Evolutionary conservation across 2,888 invertebrate genomes (phyloP).

Genomic region (Cheiracanthium punctorium): DNA sequence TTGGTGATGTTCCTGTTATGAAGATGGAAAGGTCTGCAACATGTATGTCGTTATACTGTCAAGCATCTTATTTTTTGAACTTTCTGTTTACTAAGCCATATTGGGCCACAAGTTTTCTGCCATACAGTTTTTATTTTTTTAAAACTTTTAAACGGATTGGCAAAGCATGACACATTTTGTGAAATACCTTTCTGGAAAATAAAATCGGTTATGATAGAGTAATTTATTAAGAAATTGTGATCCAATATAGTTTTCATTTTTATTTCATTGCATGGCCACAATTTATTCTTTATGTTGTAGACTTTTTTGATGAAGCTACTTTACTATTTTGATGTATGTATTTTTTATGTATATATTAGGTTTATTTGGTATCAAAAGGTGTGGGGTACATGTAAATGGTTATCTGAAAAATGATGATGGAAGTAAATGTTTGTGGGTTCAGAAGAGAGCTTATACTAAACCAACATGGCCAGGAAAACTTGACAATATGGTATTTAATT

Average conservation of each 20-base stretch:
- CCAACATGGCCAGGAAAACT: constrained; percentile 96
- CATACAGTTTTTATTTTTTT: too few relatives aligned
- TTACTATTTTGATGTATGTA: not conserved
- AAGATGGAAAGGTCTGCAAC: constrained; percentile 94
- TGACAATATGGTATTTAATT: constrained; percentile 88
- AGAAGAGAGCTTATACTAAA: constrained; percentile 91
- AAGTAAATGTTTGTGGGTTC: constrained; percentile 90
- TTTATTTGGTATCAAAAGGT: constrained; percentile 93
- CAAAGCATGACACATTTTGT: too few relatives aligned
- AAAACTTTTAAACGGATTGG: too few relatives aligned
- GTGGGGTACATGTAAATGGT: constrained; percentile 96
- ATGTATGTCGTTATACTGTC: constrained; percentile 79
- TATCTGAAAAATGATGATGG: constrained; percentile 91
- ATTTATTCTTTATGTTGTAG: not conserved
- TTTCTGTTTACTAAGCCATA: too few relatives aligned
- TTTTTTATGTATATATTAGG: constrained; percentile 76
- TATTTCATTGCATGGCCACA: constrained; percentile 39
- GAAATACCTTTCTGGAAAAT: too few relatives aligned
- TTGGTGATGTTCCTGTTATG: constrained; percentile 80
- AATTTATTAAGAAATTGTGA: too few relatives aligned
- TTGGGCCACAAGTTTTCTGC: too few relatives aligned
- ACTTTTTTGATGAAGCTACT: too few relatives aligned
- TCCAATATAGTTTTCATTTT: constrained; percentile 29
- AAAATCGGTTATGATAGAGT: too few relatives aligned
- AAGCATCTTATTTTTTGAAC: constrained; percentile 11